Evolutionary conservation across 2,113 vertebrate species (phyloP).

Genomic region (Campylorhamphus procurvoides): DNA sequence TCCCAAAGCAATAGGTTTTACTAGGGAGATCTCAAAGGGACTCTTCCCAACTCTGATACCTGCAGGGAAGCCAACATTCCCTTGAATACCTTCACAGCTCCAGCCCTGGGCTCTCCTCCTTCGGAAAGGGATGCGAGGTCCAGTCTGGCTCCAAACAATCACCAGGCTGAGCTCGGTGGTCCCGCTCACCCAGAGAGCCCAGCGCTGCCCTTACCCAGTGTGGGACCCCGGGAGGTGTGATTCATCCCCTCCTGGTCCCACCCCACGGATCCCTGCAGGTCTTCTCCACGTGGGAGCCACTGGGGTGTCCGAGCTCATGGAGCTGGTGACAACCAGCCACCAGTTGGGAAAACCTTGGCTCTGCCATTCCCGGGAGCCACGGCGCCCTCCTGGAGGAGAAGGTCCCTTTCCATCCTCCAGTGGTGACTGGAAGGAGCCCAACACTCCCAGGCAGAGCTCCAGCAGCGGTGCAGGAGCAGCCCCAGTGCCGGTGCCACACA

Average conservation of each 20-base stretch:
- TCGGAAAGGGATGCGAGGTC: neutral
- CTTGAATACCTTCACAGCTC: neutral
- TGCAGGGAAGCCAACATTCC: neutral
- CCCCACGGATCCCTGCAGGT: neutral
- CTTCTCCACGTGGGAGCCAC: neutral
- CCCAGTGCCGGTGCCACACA: neutral
- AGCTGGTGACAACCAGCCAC: neutral
- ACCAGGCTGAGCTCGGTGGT: neutral
- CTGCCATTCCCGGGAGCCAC: neutral
- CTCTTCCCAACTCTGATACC: neutral
- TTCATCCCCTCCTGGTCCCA: neutral
- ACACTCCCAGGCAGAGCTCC: neutral
- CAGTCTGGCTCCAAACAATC: neutral
- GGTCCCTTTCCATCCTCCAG: neutral
- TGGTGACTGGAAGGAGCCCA: neutral
- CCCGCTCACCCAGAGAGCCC: accelerated
- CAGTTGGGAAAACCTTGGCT: neutral
- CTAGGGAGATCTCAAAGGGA: neutral
- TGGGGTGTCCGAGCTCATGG: neutral
- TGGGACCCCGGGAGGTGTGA: neutral
- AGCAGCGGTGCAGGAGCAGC: neutral
- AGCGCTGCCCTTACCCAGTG: neutral
- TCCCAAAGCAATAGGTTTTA: constrained; percentile 46
- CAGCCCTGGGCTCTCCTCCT: neutral
- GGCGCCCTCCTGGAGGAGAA: neutral